Evolutionary conservation across 2,888 invertebrate species (phyloP), one percentile per base, ranked within the genome.

Genomic region (Oxycera nigricornis): DNA sequence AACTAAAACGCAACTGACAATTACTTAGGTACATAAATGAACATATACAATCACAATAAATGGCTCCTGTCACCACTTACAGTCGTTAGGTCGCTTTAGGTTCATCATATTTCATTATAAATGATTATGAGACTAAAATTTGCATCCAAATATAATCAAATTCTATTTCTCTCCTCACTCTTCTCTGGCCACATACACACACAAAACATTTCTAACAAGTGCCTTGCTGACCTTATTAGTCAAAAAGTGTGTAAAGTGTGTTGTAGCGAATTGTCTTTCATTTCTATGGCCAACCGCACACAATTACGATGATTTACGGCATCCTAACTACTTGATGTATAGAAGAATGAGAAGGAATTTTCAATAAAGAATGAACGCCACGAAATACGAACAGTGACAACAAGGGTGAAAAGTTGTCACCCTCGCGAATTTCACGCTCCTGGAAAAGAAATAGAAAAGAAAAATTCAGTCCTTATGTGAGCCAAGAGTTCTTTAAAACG

Each of bases 301-400:
- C 68, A 68, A 70, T 70, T 70, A 70, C 70, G 52, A 52, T 70
- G 70, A 70, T 70, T 70, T 70, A 70, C 52, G 55, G 55, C 70
- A 55, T 70, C 55, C 70, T 70, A 70, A 70, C 70, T 70, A 70
- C 55, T 70, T 55, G 55, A 31, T 31, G 52, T 3, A 24, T 22
- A 24, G 55, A 22, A 52, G n/a, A 70, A 70, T 31, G 41, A n/a
- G 11, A 22, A 28, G 24, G 30, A 59, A 59, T 30, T 2, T 2
- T 1, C 61, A 4, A 17, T 11, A 6, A 59, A 26, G 30, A 20
- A 59, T 9, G 20, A 24, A 4, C 24, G 59, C 59, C 30, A 24
- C 24, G 59, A 28, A 30, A 28, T 9, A 59, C 20, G 24, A 4
- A n/a, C 30, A 17, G 30, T 30, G 17, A 59, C 28, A 20, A 59